A percentile compares a stretch with the other conserved stretches of the same genome.
Conservation (phyloP, 2,888 invertebrate genomes). For the Melinaea marsaeus region DNA sequence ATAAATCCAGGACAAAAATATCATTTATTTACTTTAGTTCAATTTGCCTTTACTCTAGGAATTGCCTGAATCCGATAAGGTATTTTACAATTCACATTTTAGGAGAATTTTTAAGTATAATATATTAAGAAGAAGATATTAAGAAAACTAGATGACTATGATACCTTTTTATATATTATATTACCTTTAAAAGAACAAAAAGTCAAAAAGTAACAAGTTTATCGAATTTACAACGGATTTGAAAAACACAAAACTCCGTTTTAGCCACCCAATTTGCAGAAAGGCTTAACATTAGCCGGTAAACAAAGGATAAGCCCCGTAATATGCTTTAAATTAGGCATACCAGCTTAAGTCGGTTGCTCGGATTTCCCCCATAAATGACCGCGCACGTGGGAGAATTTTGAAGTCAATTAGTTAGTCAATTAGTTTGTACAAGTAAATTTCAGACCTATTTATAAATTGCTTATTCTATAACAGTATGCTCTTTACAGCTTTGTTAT, state of each 20-base stretch:
- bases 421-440: background rate
- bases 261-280: constrained; percentile 22
- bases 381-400: constrained; percentile 53
- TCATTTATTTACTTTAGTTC: too few relatives aligned
- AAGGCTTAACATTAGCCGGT: constrained; percentile 30
- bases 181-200: too few relatives aligned
- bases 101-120: too few relatives aligned
- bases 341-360: constrained; percentile 40
- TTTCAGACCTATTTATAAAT: background rate
- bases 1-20: too few relatives aligned
- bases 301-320: constrained; percentile 53
- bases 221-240: constrained; percentile 1
- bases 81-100: too few relatives aligned
- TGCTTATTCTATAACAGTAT: too few relatives aligned
- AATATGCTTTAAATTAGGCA: constrained; percentile 54
- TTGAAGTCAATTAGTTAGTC: constrained; percentile 16
- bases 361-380: constrained; percentile 43
- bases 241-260: constrained; percentile 11
- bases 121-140: too few relatives aligned
- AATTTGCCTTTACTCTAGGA: too few relatives aligned
- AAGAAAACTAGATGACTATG: too few relatives aligned
- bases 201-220: background rate
- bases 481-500: too few relatives aligned
- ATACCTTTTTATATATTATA: too few relatives aligned
- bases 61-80: too few relatives aligned